Conservation (phyloP, 2,797 vertebrate genomes). For the Scleropages formosus region DNA sequence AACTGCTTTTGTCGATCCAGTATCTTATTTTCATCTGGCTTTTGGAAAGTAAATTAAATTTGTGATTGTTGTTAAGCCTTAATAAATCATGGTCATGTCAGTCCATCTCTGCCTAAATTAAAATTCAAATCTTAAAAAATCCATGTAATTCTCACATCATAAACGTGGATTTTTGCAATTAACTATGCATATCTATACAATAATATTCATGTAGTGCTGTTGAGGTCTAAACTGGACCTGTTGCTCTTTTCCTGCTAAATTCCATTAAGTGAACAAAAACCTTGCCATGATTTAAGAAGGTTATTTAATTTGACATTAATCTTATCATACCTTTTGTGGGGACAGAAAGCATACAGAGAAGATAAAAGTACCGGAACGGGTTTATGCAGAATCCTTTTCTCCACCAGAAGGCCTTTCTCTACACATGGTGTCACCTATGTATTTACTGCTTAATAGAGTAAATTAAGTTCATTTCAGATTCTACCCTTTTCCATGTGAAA, state of each 20-base stretch:
- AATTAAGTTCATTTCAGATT: neutral
- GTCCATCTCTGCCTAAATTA: neutral
- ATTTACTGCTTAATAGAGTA: slow-evolving; percentile 3
- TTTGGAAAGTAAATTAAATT: neutral
- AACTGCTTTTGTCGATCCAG: neutral
- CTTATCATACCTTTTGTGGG: too few species aligned
- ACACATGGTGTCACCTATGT: neutral
- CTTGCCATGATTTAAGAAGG: neutral
- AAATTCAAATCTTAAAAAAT: neutral
- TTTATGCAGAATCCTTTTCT: neutral
- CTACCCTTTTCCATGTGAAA: neutral
- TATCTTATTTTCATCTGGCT: neutral
- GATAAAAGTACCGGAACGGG: neutral
- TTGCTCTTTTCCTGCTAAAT: neutral
- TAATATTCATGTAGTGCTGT: too few species aligned
- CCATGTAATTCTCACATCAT: neutral
- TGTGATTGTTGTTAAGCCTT: neutral
- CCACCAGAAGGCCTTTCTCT: slow-evolving; percentile 18
- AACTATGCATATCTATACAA: neutral
- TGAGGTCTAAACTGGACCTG: too few species aligned
- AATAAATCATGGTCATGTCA: neutral
- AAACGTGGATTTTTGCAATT: neutral
- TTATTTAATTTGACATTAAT: too few species aligned
- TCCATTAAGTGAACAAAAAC: neutral
- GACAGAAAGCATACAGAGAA: too few species aligned